These are phyloP conservation scores for Junonia oenone DNA, from an alignment of 2,888 invertebrate species.

Conservation along the genomic window DNA sequence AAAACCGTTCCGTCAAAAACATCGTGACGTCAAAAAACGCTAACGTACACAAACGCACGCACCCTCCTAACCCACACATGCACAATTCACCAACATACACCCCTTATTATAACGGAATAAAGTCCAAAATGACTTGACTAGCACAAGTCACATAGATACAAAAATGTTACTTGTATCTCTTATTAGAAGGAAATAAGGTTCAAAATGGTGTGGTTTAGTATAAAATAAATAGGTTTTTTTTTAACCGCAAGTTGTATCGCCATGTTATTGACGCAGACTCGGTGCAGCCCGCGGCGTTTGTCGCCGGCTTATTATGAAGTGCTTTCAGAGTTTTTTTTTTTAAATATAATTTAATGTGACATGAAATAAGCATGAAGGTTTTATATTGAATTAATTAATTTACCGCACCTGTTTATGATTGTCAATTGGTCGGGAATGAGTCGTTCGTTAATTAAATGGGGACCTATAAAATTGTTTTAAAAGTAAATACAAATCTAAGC, in stretches of 20 bases:
- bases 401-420: not conserved
- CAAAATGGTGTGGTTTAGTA: not conserved
- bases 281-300: conserved; percentile 22
- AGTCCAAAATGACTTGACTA: not conserved
- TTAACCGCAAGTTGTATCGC: conserved; percentile 20
- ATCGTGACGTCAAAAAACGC: conserved; percentile 22
- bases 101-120: conserved; percentile 7
- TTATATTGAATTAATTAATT: not conserved
- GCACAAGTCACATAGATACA: not conserved
- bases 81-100: conserved; percentile 8
- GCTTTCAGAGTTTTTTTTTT: conserved; percentile 18
- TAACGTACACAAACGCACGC: conserved; percentile 31
- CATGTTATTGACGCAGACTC: conserved; percentile 20
- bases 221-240: conserved; percentile 30
- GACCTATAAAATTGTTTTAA: not conserved
- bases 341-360: conserved; percentile 9
- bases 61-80: conserved; percentile 34
- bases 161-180: not conserved
- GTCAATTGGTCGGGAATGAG: not conserved
- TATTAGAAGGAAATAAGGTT: conserved; percentile 2
- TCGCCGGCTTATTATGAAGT: conserved; percentile 24
- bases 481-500: not conserved
- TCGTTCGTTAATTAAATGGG: not conserved
- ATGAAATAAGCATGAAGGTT: not conserved
- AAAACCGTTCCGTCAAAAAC: not conserved